Evolutionary conservation across 2,113 vertebrate genomes (phyloP).

Genomic region (Phylloscopus trochiloides): DNA sequence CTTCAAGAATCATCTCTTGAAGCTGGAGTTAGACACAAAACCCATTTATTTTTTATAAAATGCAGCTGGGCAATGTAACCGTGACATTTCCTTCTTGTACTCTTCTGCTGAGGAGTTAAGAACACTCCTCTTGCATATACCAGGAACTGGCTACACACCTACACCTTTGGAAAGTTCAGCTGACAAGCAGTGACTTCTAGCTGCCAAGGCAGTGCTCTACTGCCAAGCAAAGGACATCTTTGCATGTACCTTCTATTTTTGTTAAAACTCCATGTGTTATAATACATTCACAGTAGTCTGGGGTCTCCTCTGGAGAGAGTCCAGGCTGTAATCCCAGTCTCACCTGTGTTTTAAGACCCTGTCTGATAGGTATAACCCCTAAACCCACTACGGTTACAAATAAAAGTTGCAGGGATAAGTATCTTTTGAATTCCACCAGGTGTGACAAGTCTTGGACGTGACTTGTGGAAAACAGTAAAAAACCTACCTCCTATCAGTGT

Average conservation of each 20-base stretch:
- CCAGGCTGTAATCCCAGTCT: neutral
- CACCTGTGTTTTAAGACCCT: neutral
- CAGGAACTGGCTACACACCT: neutral
- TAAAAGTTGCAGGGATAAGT: neutral
- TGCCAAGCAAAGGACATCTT: neutral
- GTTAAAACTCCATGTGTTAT: neutral
- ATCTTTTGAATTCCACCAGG: neutral
- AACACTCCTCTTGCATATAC: neutral
- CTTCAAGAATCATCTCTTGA: neutral
- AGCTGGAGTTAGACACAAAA: neutral
- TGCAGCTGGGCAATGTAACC: fast-evolving
- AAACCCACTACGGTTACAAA: neutral
- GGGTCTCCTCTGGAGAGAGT: neutral
- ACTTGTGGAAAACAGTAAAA: neutral
- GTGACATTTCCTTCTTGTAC: neutral
- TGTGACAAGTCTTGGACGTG: neutral
- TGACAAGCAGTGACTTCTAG: neutral
- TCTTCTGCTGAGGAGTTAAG: neutral
- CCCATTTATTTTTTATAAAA: neutral
- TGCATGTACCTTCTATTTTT: neutral
- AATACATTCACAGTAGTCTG: neutral
- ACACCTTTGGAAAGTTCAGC: neutral
- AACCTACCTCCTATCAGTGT: neutral
- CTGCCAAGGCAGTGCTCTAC: neutral
- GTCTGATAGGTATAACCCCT: neutral